Base-by-base conservation (phyloP, 2,113 vertebrate species). In the Anser cygnoides region DNA sequence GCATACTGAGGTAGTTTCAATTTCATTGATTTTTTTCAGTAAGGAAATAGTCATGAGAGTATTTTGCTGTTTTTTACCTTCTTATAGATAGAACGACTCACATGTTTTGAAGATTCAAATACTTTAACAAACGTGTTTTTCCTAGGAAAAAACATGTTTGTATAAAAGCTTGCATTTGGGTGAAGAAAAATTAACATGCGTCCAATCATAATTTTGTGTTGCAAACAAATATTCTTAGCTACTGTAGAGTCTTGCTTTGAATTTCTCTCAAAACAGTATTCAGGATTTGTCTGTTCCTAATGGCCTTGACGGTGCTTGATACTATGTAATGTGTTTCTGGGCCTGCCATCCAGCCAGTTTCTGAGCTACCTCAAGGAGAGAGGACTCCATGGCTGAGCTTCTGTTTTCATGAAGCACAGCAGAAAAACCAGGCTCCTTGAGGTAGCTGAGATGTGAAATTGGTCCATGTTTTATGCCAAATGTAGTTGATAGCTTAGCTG, bases 91-190 rank as follows among this genome's bases (percentile, higher is more conserved):
- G 70, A 78, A 61, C 25, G 70, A 84, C 39, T 75, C 70, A 35
- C 63, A 54, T 89, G 49, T 92, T 93, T 90, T 81, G 68, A 93
- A 87, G 63, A 54, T 84, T 94, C 44, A 94, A 80, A 93, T 72
- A 81, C 54, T 94, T 93, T 26, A 89, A 84, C 21, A 19, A 93
- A 89, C 46, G 37, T 31, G 23, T 8, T 85, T 85, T 70, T 73
- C 41, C 65, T 39, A 25, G 39, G 29, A 88, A 39, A 77, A 77
- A 92, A 93, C 81, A 39, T 3, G 0, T 54, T 92, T 49, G 14
- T 44, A n/a, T 33, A 83, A 94, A 85, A 78, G 10, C 12, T 49
- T 76, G 2, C 35, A 43, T 67, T 89, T 94, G 83, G 20, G 37
- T 57, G n/a, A 29, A 78, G 63, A 86, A 77, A 31, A 65, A 89